Evolutionary conservation across 2,113 vertebrate genomes (phyloP).

Genomic region (Indicator maculatus): DNA sequence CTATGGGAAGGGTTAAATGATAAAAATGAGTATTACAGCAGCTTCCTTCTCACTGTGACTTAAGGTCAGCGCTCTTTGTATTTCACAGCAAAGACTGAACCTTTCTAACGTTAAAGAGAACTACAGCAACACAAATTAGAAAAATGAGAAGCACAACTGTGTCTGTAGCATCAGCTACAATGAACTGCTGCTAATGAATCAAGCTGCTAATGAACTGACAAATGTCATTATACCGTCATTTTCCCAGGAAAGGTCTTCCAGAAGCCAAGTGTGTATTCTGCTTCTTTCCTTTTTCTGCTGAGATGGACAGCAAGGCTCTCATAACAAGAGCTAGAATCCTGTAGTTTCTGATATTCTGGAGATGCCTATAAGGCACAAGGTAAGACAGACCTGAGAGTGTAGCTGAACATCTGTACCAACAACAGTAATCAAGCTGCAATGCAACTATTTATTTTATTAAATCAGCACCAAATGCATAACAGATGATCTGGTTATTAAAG

Average conservation of each 20-base stretch:
- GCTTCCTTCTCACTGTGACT: background rate
- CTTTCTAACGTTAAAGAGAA: background rate
- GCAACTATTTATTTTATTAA: background rate
- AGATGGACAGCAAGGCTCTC: slow-evolving; percentile 87
- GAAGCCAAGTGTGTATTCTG: slow-evolving; percentile 90
- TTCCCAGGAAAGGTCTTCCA: slow-evolving; percentile 99
- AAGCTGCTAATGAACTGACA: background rate
- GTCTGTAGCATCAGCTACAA: background rate
- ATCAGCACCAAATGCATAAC: background rate
- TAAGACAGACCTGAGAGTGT: background rate
- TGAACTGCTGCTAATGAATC: too few species aligned
- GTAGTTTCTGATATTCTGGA: slow-evolving; percentile 89
- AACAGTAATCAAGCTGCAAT: background rate
- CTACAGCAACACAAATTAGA: background rate
- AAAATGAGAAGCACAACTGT: background rate
- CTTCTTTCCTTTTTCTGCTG: slow-evolving; percentile 89
- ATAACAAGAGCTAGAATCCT: slow-evolving; percentile 87
- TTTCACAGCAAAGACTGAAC: background rate
- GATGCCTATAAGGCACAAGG: slow-evolving; percentile 76
- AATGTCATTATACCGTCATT: slow-evolving; percentile 86
- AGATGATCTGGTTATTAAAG: background rate
- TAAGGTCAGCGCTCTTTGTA: background rate
- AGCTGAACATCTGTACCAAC: background rate
- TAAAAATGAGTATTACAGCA: background rate
- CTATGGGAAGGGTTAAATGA: slow-evolving; percentile 61